Percentiles rank a stretch among this genome's conserved stretches.
These are phyloP conservation scores for Neopipo cinnamomea DNA, from an alignment of 2,113 vertebrate genomes.

Conservation along the genomic window DNA sequence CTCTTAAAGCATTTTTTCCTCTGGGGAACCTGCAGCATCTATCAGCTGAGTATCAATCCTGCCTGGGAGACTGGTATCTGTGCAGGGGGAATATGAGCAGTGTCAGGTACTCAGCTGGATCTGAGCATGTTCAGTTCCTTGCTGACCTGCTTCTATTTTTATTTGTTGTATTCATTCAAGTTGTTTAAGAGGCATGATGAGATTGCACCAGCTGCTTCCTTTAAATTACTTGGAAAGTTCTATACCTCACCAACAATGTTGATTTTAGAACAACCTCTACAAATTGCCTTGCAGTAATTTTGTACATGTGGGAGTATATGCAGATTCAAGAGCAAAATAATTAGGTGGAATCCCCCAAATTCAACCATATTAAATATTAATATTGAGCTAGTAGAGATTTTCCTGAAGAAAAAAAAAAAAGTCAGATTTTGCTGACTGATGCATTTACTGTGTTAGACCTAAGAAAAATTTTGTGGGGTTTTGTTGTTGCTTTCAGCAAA, in stretches of 20 bases:
- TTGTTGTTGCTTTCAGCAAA: neutral
- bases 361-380: neutral
- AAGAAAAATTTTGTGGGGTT: neutral
- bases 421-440: neutral
- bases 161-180: neutral
- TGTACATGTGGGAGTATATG: neutral
- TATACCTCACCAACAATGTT: neutral
- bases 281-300: neutral
- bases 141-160: neutral
- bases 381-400: neutral
- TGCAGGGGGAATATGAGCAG: neutral
- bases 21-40: neutral
- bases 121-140: neutral
- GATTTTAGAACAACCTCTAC: neutral
- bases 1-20: neutral
- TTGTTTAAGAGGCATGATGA: neutral
- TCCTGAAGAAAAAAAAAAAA: neutral
- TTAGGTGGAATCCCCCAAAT: neutral
- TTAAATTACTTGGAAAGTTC: neutral
- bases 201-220: neutral
- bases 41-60: neutral
- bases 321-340: neutral
- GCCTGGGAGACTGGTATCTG: neutral
- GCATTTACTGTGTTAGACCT: neutral
- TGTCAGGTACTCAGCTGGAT: neutral